Base-by-base conservation (phyloP, 1,140 invertebrate genomes). In the Drosophila yakuba region DNA sequence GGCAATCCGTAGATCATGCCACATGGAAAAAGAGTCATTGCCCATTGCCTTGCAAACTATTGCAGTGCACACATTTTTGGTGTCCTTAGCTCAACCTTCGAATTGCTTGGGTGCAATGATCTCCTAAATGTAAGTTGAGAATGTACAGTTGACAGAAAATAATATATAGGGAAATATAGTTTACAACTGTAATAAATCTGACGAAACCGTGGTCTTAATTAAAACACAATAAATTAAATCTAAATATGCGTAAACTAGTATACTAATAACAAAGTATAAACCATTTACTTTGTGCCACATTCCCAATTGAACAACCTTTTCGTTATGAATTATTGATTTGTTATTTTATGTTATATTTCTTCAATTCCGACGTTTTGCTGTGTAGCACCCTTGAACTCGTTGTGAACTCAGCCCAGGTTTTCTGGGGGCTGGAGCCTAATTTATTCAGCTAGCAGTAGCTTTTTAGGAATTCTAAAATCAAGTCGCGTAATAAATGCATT, bases 11-110 rank as follows among this genome's bases (percentile, higher is more conserved):
- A 68, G 64, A 72, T 74, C 69, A 74, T 58, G 51, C 36, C 48
- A 35, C 17, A 14, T 23, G 23, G 25, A 54, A 50, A 57, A 60
- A 66, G 64, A 84, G 81, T 84, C 81, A 84, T 84, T 84, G 80
- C 80, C 79, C 81, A 84, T 84, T 84, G 80, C 74, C 79, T 75
- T 54, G 60, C 52, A 51, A 79, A 84, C 80, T 84, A 84, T 84
- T 84, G 81, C 80, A 84, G 52, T 82, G 25, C 38, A 48, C 47
- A 57, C 51, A 57, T 28, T 71, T 69, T 15, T 25, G 43, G 36
- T 4, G n/a, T 7, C 14, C 23, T 6, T 2, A 23, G 8, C 28
- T 32, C 45, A 10, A 45, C 48, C 61, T 35, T 12, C 17, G 28
- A 12, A 17, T 28, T 36, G 32, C 15, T 20, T 17, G 28, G 2